Conservation (phyloP, 2,113 vertebrate species). For the Leucoraja erinaceus region DNA sequence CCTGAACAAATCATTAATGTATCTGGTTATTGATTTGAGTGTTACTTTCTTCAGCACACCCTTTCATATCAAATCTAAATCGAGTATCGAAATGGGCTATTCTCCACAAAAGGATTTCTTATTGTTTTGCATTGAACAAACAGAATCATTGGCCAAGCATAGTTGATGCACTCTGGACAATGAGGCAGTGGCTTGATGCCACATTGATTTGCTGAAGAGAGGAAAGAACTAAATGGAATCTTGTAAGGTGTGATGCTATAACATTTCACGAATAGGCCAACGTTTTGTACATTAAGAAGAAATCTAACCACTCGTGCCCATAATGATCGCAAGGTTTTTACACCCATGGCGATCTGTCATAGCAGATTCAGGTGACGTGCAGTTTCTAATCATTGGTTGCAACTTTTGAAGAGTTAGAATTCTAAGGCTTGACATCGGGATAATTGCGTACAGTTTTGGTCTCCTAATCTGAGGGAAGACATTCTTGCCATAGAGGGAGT, state of each 20-base stretch:
- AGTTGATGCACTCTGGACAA: neutral
- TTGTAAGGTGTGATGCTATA: neutral
- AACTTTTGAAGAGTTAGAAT: neutral
- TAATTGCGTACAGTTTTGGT: no score
- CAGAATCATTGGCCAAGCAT: neutral
- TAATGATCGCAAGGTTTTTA: neutral
- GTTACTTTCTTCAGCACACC: neutral
- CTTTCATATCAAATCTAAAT: conserved; percentile 1
- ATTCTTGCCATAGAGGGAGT: no score
- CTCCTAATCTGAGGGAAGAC: no score
- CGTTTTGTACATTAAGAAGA: no score
- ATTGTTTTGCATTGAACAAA: neutral
- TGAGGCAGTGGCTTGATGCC: no score
- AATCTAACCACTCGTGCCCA: neutral
- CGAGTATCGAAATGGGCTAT: neutral
- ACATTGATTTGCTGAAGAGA: neutral
- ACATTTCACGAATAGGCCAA: neutral
- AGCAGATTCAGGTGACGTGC: neutral
- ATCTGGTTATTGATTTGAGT: neutral
- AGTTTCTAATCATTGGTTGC: neutral
- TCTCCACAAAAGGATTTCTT: neutral
- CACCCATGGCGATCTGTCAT: neutral
- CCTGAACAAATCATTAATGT: neutral
- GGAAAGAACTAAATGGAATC: neutral
- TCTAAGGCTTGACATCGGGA: neutral